These are phyloP conservation scores for Pampusana beccarii DNA, from an alignment of 2,113 vertebrate genomes.

Conservation along the genomic window DNA sequence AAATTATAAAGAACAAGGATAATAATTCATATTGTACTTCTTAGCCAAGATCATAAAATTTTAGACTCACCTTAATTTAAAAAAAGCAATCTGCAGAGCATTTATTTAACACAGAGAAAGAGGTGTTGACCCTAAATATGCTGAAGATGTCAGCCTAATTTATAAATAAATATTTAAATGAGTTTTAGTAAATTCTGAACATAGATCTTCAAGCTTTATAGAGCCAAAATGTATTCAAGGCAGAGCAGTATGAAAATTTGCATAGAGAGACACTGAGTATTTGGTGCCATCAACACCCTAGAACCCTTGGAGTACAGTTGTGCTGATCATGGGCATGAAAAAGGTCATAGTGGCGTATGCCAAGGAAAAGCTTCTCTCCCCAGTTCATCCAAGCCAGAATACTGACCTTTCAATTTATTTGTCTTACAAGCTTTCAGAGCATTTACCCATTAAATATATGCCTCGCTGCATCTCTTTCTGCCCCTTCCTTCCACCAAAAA, in stretches of 20 bases:
- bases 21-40: not conserved
- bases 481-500: not conserved
- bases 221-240: not conserved
- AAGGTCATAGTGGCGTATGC: not conserved
- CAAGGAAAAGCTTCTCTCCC: not conserved
- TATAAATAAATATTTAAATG: constrained; percentile 14
- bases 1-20: not conserved
- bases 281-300: not conserved
- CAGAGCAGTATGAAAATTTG: not conserved
- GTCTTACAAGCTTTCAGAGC: not conserved
- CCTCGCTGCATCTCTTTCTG: not conserved
- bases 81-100: not conserved
- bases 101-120: not conserved
- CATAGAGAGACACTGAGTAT: not conserved
- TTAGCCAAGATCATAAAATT: constrained; percentile 6
- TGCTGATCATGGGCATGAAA: not conserved
- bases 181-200: not conserved
- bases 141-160: not conserved
- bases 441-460: not conserved
- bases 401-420: not conserved
- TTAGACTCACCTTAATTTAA: not conserved
- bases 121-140: not conserved
- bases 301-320: not conserved
- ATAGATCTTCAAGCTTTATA: not conserved
- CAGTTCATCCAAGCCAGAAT: not conserved